Conservation (phyloP, 2,888 invertebrate species). For the Hirtodrosophila cameraria region DNA sequence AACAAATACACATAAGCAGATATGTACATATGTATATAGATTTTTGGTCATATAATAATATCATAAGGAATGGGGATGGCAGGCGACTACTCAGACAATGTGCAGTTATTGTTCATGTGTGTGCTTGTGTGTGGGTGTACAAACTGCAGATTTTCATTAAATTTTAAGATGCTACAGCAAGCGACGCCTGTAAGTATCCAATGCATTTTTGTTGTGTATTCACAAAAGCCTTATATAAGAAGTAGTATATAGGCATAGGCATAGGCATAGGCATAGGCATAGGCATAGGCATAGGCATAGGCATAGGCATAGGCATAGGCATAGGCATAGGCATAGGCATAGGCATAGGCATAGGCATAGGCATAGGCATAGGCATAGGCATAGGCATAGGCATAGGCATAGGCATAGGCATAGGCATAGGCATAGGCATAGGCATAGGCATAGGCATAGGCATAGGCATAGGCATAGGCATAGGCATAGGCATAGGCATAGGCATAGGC, state of each 20-base stretch:
- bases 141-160: constrained; percentile 75
- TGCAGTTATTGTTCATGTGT: constrained; percentile 14
- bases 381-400: constrained; percentile 61
- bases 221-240: constrained; percentile 33
- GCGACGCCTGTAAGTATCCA: constrained; percentile 56
- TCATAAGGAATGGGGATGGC: constrained; percentile 39
- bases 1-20: constrained; percentile 22
- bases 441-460: constrained; percentile 57
- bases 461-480: constrained; percentile 57
- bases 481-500: constrained; percentile 59
- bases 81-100: constrained; percentile 12
- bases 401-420: constrained; percentile 57
- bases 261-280: not conserved
- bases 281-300: not conserved
- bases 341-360: constrained; percentile 57
- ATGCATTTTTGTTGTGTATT: constrained; percentile 72
- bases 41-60: constrained; percentile 69
- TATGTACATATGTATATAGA: constrained; percentile 41
- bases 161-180: constrained; percentile 71
- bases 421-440: constrained; percentile 58
- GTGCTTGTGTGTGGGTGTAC: constrained; percentile 26
- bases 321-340: constrained; percentile 57
- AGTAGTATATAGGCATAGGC: constrained; percentile 7
- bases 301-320: constrained; percentile 52
- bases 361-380: constrained; percentile 59